Conservation (phyloP, 2,113 vertebrate species). For the Gulo gulo region DNA sequence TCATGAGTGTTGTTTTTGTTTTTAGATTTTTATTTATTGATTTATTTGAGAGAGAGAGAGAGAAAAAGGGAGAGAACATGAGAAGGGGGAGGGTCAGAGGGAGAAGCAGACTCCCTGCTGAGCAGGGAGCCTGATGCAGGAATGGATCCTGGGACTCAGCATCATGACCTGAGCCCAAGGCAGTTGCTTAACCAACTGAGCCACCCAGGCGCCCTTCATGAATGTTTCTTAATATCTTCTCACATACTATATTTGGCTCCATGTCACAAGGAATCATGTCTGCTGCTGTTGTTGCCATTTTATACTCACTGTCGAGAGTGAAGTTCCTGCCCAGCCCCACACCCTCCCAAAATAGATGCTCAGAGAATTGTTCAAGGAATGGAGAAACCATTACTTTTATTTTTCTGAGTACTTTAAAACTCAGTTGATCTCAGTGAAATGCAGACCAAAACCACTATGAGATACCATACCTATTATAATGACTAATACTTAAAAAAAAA, state of each 20-base stretch:
- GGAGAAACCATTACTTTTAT: neutral
- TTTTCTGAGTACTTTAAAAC: slow-evolving; percentile 29
- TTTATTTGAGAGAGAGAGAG: too few species aligned
- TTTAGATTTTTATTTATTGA: too few species aligned
- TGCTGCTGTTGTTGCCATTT: neutral
- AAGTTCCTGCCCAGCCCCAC: neutral
- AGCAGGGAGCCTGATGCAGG: too few species aligned
- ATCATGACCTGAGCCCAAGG: too few species aligned
- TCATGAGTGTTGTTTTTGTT: too few species aligned
- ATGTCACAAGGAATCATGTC: neutral
- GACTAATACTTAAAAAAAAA: neutral
- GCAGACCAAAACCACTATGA: neutral
- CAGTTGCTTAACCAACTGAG: too few species aligned
- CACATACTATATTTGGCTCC: neutral
- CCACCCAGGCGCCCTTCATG: too few species aligned
- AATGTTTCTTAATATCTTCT: neutral
- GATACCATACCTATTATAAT: neutral
- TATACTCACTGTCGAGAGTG: neutral
- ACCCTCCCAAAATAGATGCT: neutral
- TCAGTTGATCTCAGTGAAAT: neutral
- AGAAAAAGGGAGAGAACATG: too few species aligned
- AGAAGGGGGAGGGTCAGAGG: too few species aligned
- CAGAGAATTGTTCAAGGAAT: neutral
- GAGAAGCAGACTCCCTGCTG: too few species aligned
- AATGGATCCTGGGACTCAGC: too few species aligned